phyloP scores from a whole-genome alignment of 2,888 invertebrate species.

The Nebria brevicollis region DNA sequence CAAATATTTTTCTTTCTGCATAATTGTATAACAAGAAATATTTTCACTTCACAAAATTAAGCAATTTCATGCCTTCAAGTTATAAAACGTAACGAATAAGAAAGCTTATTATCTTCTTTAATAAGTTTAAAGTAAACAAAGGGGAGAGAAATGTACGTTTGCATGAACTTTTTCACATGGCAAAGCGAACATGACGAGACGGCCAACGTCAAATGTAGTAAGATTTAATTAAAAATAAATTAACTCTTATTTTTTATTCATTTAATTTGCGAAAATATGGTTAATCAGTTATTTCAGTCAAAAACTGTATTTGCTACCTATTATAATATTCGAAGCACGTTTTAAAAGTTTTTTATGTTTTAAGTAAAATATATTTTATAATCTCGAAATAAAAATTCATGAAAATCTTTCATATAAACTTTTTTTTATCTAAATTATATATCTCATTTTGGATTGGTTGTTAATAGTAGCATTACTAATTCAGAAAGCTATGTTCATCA shows the following conservation, averaged over 20 bases:
- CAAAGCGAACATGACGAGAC: constrained; percentile 20
- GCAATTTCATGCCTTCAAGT: constrained; percentile 2
- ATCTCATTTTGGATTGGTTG: too few species aligned
- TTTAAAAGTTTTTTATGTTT: too few species aligned
- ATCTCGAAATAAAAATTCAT: too few species aligned
- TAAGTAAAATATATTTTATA: too few species aligned
- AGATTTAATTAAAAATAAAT: constrained; percentile 46
- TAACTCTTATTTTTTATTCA: constrained; percentile 36
- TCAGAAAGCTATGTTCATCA: too few species aligned
- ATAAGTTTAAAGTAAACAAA: constrained; percentile 46
- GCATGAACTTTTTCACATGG: constrained; percentile 20
- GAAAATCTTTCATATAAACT: too few species aligned
- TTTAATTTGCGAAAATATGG: constrained; percentile 9
- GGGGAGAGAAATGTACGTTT: constrained; percentile 35
- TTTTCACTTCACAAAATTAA: constrained; percentile 7
- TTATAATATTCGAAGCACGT: neutral
- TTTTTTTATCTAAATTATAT: too few species aligned
- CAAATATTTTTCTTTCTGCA: neutral
- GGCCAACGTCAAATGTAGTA: neutral
- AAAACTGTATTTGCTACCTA: neutral
- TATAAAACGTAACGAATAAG: constrained; percentile 33
- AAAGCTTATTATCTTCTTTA: constrained; percentile 46
- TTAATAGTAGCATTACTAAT: too few species aligned
- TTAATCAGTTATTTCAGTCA: neutral
- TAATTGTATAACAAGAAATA: neutral